Conservation (phyloP, 2,888 invertebrate species). For the Mimas tiliae region DNA sequence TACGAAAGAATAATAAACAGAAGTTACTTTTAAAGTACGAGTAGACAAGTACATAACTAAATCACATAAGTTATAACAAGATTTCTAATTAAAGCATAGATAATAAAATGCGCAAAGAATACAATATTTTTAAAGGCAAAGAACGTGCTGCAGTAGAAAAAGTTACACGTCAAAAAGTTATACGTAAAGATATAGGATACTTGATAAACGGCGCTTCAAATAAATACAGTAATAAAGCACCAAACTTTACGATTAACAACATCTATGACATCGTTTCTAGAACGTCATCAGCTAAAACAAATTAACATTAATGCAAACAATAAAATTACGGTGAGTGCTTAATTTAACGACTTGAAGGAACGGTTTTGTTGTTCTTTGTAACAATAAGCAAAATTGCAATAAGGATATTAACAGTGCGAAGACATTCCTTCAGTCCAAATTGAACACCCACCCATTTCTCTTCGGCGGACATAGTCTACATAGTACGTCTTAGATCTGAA, state of each 20-base stretch:
- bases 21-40: not conserved
- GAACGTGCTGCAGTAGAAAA: conserved; percentile 36
- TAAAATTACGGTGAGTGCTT: conserved; percentile 74
- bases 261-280: conserved; percentile 32
- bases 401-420: conserved; percentile 50
- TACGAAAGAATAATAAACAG: not conserved
- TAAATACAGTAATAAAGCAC: conserved; percentile 25
- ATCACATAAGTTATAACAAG: not conserved
- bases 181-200: not conserved
- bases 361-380: conserved; percentile 58
- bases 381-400: conserved; percentile 47
- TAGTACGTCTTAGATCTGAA: conserved; percentile 79
- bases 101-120: conserved; percentile 9
- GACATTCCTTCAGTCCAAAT: conserved; percentile 76
- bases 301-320: conserved; percentile 62
- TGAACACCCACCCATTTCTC: conserved; percentile 84
- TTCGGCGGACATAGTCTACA: conserved; percentile 82
- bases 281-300: conserved; percentile 35
- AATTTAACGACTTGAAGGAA: conserved; percentile 76
- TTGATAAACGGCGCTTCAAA: conserved; percentile 5
- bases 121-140: conserved; percentile 28
- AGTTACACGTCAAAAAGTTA: conserved; percentile 3
- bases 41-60: not conserved
- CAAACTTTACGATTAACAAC: conserved; percentile 35
- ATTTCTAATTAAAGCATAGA: conserved; percentile 7